Percentiles rank a stretch among this genome's conserved stretches.
phyloP scores from a whole-genome alignment of 2,113 vertebrate genomes.

The Siphamia tubifer region DNA sequence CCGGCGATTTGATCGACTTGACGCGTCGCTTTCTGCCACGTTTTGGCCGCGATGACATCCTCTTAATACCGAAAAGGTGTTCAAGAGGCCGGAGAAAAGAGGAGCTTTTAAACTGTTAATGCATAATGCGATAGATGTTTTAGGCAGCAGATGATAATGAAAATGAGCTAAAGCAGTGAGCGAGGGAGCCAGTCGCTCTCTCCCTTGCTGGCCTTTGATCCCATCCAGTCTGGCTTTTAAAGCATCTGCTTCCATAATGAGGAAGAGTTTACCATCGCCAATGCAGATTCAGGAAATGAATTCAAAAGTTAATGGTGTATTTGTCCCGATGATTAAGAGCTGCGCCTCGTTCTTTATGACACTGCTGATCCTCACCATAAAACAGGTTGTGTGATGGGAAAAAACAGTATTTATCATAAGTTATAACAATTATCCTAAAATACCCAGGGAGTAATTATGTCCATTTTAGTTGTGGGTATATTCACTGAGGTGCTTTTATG shows the following conservation, averaged over 20 bases:
- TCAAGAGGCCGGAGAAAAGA: conserved; percentile 40
- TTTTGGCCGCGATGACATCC: conserved; percentile 29
- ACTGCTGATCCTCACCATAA: conserved; percentile 65
- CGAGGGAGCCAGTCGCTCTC: conserved; percentile 44
- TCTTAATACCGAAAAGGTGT: conserved; percentile 35
- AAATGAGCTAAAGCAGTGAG: conserved; percentile 66
- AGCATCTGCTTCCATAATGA: conserved; percentile 79
- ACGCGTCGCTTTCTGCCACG: conserved; percentile 12
- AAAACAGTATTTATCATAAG: conserved; percentile 56
- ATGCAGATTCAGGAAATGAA: conserved; percentile 74
- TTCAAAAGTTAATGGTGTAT: conserved; percentile 78
- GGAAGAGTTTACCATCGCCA: conserved; percentile 72
- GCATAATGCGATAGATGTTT: conserved; percentile 69
- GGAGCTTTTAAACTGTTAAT: conserved; percentile 76
- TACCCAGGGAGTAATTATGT: conserved; percentile 62
- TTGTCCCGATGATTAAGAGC: conserved; percentile 80
- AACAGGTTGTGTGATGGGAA: conserved; percentile 44
- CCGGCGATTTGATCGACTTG: conserved; percentile 34
- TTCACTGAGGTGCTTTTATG: conserved; percentile 50
- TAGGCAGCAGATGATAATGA: conserved; percentile 68
- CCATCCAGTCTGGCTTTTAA: conserved; percentile 71
- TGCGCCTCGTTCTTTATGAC: conserved; percentile 64
- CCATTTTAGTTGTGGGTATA: conserved; percentile 35
- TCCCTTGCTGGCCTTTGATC: conserved; percentile 72
- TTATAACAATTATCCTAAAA: conserved; percentile 65